phyloP scores from a whole-genome alignment of 2,797 vertebrate species.

The Okamejei kenojei region DNA sequence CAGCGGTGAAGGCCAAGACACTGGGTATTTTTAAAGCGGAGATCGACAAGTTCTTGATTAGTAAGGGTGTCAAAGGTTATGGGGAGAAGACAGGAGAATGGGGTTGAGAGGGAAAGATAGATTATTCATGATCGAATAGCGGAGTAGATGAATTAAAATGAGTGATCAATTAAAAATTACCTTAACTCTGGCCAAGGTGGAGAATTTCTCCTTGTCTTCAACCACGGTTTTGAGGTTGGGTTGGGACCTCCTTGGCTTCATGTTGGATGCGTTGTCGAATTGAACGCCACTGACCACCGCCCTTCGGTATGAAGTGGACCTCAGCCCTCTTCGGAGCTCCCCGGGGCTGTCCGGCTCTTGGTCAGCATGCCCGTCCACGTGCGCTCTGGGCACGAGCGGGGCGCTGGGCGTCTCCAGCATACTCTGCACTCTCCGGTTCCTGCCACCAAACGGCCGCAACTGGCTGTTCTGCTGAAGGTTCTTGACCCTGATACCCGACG shows the following conservation, averaged over 20 bases:
- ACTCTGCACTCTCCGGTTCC: conserved; percentile 66
- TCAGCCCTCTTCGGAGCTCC: conserved; percentile 66
- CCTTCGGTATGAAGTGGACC: conserved; percentile 85
- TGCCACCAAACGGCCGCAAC: conserved; percentile 54
- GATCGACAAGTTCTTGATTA: no score
- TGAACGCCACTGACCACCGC: conserved; percentile 83
- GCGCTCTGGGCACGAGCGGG: conserved; percentile 54
- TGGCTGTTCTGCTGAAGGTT: conserved; percentile 46
- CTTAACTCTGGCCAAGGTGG: conserved; percentile 67
- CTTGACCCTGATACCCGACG: conserved; percentile 57
- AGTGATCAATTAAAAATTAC: conserved; percentile 50
- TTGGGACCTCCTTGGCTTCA: conserved; percentile 66
- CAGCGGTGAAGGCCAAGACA: no score
- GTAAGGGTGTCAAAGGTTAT: no score
- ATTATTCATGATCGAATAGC: no score
- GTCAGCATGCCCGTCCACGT: conserved; percentile 54
- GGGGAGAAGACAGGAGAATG: no score
- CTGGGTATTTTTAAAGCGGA: no score
- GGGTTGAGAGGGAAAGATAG: no score
- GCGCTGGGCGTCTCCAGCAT: conserved; percentile 69
- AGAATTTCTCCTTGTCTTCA: conserved; percentile 63
- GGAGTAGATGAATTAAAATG: no score
- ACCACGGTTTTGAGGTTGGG: conserved; percentile 58
- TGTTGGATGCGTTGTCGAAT: conserved; percentile 51
- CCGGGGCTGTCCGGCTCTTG: conserved; percentile 62